A percentile compares a stretch with the other conserved stretches of the same genome.
Evolutionary conservation across 2,797 vertebrate genomes (phyloP).

Genomic region (Brotula barbata): DNA sequence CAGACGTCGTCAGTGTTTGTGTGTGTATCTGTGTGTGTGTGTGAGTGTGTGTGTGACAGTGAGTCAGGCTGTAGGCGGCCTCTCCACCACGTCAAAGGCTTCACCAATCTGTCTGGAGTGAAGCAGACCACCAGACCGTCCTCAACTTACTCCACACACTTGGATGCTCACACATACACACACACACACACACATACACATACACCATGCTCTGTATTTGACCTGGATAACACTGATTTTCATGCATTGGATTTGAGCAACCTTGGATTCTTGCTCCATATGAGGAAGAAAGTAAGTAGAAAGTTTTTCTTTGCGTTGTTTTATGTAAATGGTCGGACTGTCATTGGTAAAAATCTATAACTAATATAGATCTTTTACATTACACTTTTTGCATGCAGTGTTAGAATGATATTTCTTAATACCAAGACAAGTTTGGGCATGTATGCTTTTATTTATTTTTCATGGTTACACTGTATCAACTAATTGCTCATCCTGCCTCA

Average conservation of each 20-base stretch:
- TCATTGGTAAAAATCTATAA: no score
- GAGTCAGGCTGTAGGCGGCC: slow-evolving; percentile 79
- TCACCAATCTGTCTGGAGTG: slow-evolving; percentile 68
- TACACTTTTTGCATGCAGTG: no score
- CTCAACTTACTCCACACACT: slow-evolving; percentile 67
- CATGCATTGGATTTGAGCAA: slow-evolving; percentile 64
- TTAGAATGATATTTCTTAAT: no score
- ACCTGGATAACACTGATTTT: slow-evolving; percentile 51
- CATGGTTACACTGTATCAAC: no score
- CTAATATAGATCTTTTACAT: no score
- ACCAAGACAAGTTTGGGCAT: no score
- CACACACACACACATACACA: slow-evolving; percentile 13
- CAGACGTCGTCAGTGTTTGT: slow-evolving; percentile 69
- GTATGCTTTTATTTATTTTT: no score
- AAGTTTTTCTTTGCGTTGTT: background rate
- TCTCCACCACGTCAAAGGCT: slow-evolving; percentile 67
- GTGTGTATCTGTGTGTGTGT: slow-evolving; percentile 70
- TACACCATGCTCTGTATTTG: slow-evolving; percentile 49
- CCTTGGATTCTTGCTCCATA: slow-evolving; percentile 72
- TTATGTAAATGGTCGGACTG: background rate
- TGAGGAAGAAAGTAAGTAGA: slow-evolving; percentile 78
- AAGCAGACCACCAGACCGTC: slow-evolving; percentile 67
- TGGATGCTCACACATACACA: slow-evolving; percentile 36
- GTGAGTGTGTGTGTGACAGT: slow-evolving; percentile 72
- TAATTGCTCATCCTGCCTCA: no score